A percentile compares a stretch with the other conserved stretches of the same genome.
Evolutionary conservation across 2,113 vertebrate genomes (phyloP).

Genomic region (Grus americana): DNA sequence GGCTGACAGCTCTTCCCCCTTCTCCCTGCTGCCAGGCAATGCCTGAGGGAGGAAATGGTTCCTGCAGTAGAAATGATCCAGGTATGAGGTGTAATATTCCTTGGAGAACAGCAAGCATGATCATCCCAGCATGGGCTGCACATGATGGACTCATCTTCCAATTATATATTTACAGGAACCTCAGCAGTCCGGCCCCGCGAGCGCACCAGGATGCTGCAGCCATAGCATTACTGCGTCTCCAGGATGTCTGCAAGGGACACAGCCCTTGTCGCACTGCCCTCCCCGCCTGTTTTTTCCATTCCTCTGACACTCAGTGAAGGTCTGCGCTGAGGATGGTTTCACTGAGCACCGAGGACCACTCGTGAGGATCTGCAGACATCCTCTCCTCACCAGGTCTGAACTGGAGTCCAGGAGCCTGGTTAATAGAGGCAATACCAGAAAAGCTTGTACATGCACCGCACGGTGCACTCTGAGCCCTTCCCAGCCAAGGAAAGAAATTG

Average conservation of each 20-base stretch:
- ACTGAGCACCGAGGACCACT: not conserved
- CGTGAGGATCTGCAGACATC: not conserved
- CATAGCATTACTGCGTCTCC: not conserved
- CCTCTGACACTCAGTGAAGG: rapidly evolving
- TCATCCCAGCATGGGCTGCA: not conserved
- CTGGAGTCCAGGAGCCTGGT: not conserved
- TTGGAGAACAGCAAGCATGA: not conserved
- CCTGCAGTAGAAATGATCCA: not conserved
- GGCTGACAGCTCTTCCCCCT: not conserved
- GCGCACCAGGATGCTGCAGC: not conserved
- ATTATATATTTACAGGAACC: not conserved
- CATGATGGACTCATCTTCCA: not conserved
- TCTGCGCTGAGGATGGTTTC: not conserved
- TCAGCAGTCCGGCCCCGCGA: not conserved
- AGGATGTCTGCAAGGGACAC: not conserved
- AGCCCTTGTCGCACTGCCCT: not conserved
- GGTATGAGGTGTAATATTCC: not conserved
- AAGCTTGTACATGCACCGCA: not conserved
- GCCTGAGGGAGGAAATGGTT: not conserved
- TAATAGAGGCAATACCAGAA: not conserved
- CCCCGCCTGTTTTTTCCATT: not conserved
- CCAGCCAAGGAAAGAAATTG: not conserved
- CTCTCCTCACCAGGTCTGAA: not conserved
- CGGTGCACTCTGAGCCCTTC: not conserved
- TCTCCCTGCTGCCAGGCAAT: not conserved